Evolutionary conservation across 2,888 invertebrate genomes (phyloP), one percentile per base, ranked within the genome.

Genomic region (Scaptodrosophila latifasciaeformis): DNA sequence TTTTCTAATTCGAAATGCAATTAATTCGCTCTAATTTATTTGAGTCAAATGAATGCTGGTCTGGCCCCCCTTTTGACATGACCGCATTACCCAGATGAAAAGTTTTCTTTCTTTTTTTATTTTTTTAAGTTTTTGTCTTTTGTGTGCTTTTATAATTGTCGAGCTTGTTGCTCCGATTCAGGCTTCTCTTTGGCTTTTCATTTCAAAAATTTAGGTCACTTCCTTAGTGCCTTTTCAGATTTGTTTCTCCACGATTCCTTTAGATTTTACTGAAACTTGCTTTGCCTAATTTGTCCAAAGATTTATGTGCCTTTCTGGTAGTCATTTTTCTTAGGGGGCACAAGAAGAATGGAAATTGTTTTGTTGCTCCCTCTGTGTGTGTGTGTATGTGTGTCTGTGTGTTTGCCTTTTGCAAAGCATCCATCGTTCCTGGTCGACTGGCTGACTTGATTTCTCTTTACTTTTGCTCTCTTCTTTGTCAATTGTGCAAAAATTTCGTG

Each of bases 11-110:
- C 64, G 67, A 65, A 65, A 72, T 77, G 80, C 79, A 75, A 75
- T 79, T 75, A 75, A 75, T 75, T 75, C 70, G 75, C 77, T 75
- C 75, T 64, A 75, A 75, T 75, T 75, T 75, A 75, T 74, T 59
- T 72, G 62, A 57, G n/a, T n/a, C 59, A 56, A 64, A 56, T 62
- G 59, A 43, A 24, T 43, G 42, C 40, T 21, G 21, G 35, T 4
- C 21, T 17, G 10, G 17, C 12, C 10, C 6, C 4, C 27, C n/a
- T n/a, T 17, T 12, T 19, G 21, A 24, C 40, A 21, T 21, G 40
- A n/a, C 21, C 40, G 52, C 13, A 31, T 65, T 60, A 19, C 40
- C 45, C n/a, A 40, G 9, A 43, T n/a, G 39, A 43, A 24, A 13
- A 15, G 45, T 15, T 15, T 27, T 13, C 15, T 18, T 18, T 1